Base-by-base conservation (phyloP, 1,140 invertebrate species). In the Aphelenchoides besseyi region DNA sequence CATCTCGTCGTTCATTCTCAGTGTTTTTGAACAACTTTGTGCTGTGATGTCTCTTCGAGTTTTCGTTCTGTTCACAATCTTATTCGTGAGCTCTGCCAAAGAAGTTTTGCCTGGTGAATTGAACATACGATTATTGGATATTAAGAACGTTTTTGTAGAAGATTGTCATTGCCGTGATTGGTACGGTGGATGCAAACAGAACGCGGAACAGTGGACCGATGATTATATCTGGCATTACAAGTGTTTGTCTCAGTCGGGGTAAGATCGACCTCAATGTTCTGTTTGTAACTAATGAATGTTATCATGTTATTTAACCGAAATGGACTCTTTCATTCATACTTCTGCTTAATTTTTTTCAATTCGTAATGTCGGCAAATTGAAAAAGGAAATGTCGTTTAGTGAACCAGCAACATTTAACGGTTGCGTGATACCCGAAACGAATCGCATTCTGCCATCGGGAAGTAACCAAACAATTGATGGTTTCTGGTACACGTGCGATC, bases 161-260 rank as follows among this genome's bases (percentile, higher is more conserved):
- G 61, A 71, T 9, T 82, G 81, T 52, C 48, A 82, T 36, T 83
- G 81, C 54, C 76, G 70, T 12, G 81, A 83, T 70, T 83, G 82
- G 82, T 84, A 83, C 64, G 81, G 81, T 35, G 68, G 67, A 32
- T 83, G 81, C 57, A 53, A 70, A 16, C 9, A 55, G 5, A 33
- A 52, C 16, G 80, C 79, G n/a, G 80, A 79, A 2, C 70, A 52
- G 61, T 83, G 81, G 81, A 62, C 69, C 2, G 81, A 83, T 63
- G 82, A 83, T 12, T 41, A 72, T 16, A 69, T 70, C 26, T 83
- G 81, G 81, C 69, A 61, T 23, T 83, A 84, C 32, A 36, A 68
- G 35, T 83, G 81, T 70, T 59, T 66, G 35, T 52, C 73, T 26
- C 62, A 18, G 18, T 30, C 59, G 30, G 71, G 78, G 76, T 74